A percentile compares a stretch with the other conserved stretches of the same genome.
Evolutionary conservation across 2,113 vertebrate genomes (phyloP).

Genomic region (Leptosomus discolor): DNA sequence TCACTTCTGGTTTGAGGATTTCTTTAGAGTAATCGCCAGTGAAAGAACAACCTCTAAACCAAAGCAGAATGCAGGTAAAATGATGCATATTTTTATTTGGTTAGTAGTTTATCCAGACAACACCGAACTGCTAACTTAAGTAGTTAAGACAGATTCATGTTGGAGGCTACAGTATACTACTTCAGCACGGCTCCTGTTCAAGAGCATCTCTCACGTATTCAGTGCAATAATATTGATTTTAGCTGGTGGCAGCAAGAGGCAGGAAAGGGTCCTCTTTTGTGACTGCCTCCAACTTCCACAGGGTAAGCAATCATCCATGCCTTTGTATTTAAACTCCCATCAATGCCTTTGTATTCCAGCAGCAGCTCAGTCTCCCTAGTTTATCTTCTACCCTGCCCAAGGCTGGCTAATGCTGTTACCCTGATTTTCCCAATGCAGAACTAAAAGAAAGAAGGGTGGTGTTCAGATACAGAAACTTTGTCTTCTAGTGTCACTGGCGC

Average conservation of each 20-base stretch:
- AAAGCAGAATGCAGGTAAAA: not conserved
- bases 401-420: not conserved
- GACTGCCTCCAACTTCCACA: constrained; percentile 40
- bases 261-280: constrained; percentile 43
- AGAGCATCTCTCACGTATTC: not conserved
- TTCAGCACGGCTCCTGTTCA: not conserved
- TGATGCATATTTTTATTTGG: not conserved
- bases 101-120: not conserved
- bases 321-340: not conserved
- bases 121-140: not conserved
- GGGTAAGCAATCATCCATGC: not conserved
- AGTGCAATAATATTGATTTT: not conserved
- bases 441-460: not conserved
- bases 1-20: not conserved
- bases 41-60: not conserved
- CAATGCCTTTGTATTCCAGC: not conserved
- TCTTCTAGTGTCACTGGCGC: not conserved
- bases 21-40: not conserved
- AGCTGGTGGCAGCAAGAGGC: constrained; percentile 42
- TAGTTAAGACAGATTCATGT: not conserved
- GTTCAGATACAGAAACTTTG: not conserved
- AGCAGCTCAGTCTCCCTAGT: not conserved
- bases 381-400: not conserved
- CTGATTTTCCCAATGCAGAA: not conserved
- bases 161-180: not conserved